phyloP scores from a whole-genome alignment of 2,888 invertebrate species.

The Griposia aprilina region DNA sequence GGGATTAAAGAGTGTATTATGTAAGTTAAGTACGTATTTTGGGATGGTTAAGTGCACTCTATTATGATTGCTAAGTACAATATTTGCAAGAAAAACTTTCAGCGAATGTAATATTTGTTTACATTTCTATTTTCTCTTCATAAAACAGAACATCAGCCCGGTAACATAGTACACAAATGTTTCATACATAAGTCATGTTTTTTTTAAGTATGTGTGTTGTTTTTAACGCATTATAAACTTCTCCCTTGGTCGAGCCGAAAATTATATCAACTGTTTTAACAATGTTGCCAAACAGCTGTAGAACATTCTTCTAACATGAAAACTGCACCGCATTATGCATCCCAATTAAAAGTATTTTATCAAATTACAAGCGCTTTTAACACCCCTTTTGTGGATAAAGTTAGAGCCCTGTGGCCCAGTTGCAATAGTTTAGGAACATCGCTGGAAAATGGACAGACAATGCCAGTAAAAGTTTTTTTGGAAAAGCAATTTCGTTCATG shows the following conservation, averaged over 20 bases:
- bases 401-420: constrained; percentile 36
- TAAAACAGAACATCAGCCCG: neutral
- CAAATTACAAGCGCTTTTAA: constrained; percentile 32
- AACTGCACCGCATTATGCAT: constrained; percentile 24
- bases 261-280: constrained; percentile 12
- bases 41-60: neutral
- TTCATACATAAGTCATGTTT: neutral
- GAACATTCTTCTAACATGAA: neutral
- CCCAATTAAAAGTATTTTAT: constrained; percentile 46
- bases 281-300: neutral
- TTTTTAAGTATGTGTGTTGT: neutral
- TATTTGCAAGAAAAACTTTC: neutral
- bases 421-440: constrained; percentile 29
- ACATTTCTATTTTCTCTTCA: neutral
- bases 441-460: constrained; percentile 21
- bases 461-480: constrained; percentile 12
- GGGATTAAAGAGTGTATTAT: neutral
- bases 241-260: neutral
- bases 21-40: neutral
- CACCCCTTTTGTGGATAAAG: constrained; percentile 21
- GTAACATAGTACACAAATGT: neutral
- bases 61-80: neutral
- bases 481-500: constrained; percentile 14
- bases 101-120: neutral
- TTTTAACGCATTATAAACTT: neutral